A percentile compares a stretch with the other conserved stretches of the same genome.
Conservation (phyloP, 2,113 vertebrate species). For the Oryzias javanicus region DNA sequence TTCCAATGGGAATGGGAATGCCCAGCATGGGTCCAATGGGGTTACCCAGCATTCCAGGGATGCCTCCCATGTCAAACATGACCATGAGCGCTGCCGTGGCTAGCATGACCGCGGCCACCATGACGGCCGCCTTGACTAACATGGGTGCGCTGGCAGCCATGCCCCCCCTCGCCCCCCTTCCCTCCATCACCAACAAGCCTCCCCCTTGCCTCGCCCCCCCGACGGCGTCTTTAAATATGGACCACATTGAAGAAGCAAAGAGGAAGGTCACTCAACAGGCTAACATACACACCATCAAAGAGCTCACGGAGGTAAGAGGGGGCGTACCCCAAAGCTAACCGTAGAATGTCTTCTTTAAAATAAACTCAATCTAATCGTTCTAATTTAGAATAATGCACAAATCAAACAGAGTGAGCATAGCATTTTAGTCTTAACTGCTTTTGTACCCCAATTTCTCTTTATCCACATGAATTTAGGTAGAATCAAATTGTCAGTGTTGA, state of each 20-base stretch:
- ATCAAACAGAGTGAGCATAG: no score
- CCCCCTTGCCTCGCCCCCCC: slow-evolving; percentile 72
- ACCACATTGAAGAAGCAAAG: slow-evolving; percentile 83
- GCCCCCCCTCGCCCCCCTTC: slow-evolving; percentile 78
- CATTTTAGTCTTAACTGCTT: no score
- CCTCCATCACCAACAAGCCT: slow-evolving; percentile 81
- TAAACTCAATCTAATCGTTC: no score
- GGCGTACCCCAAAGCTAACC: neutral
- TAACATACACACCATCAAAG: slow-evolving; percentile 93
- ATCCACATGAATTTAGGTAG: no score
- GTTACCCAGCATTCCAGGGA: slow-evolving; percentile 69
- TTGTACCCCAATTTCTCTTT: no score
- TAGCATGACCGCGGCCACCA: slow-evolving; percentile 81
- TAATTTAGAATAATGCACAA: no score
- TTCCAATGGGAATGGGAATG: slow-evolving; percentile 76
- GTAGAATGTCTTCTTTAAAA: neutral
- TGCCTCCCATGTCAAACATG: slow-evolving; percentile 79
- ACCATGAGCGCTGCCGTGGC: slow-evolving; percentile 80
- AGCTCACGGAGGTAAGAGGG: slow-evolving; percentile 90
- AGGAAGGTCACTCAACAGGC: slow-evolving; percentile 92
- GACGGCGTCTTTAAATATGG: slow-evolving; percentile 74
- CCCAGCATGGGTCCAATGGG: slow-evolving; percentile 72
- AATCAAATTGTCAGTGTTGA: no score
- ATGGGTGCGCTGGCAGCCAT: slow-evolving; percentile 81
- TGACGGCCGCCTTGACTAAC: slow-evolving; percentile 80